Evolutionary conservation across 2,113 vertebrate species (phyloP).

Genomic region (Geococcyx californianus): DNA sequence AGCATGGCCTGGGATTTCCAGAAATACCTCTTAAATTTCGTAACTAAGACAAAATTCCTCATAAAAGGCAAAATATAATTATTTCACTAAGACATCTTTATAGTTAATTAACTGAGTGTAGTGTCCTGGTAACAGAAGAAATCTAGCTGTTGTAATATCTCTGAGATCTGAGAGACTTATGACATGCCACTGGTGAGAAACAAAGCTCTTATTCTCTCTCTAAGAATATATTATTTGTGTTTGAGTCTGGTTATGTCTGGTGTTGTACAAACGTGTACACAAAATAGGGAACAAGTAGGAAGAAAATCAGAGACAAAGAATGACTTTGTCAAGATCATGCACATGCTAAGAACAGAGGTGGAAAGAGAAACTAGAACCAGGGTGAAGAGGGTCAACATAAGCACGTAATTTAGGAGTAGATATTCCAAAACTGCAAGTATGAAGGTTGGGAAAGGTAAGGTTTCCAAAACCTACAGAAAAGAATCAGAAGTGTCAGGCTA

Average conservation of each 20-base stretch:
- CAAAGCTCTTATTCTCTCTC: neutral
- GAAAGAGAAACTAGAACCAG: neutral
- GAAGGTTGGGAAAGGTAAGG: neutral
- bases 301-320: neutral
- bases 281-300: neutral
- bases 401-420: neutral
- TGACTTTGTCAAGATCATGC: neutral
- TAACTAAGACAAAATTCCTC: neutral
- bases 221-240: neutral
- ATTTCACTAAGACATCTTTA: neutral
- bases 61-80: neutral
- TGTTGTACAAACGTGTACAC: neutral
- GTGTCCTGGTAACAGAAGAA: neutral
- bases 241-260: neutral
- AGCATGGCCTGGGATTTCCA: neutral
- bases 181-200: neutral
- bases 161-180: neutral
- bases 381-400: neutral
- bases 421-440: neutral
- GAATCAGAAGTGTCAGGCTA: neutral
- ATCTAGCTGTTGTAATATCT: neutral
- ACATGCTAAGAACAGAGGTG: neutral
- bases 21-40: neutral
- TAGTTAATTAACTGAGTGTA: neutral
- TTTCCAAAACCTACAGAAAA: neutral